These are phyloP conservation scores for Spheniscus humboldti DNA, from an alignment of 2,797 vertebrate species.

Conservation along the genomic window DNA sequence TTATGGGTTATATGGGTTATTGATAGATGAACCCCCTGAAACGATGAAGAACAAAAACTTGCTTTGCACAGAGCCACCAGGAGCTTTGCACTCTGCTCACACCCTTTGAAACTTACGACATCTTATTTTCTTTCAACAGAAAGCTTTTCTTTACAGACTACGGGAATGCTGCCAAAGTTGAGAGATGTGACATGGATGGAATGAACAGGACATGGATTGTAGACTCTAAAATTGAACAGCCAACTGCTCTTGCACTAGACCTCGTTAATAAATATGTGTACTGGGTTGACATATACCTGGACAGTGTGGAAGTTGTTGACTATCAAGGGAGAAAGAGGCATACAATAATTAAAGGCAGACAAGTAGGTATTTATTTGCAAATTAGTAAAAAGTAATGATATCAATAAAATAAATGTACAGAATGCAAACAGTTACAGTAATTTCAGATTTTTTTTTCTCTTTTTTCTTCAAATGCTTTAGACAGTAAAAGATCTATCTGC, in stretches of 20 bases:
- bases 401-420: background rate
- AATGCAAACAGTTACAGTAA: background rate
- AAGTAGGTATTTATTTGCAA: slow-evolving; percentile 79
- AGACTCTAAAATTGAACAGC: slow-evolving; percentile 88
- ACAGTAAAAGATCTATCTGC: background rate
- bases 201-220: slow-evolving; percentile 90
- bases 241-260: slow-evolving; percentile 89
- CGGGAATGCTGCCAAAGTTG: slow-evolving; percentile 89
- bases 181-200: slow-evolving; percentile 96
- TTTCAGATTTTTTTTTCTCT: background rate
- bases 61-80: slow-evolving; percentile 25
- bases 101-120: slow-evolving; percentile 27
- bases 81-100: background rate
- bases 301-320: slow-evolving; percentile 91
- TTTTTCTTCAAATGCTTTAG: background rate
- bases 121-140: slow-evolving; percentile 79
- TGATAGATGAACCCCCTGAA: slow-evolving; percentile 30
- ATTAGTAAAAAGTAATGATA: background rate
- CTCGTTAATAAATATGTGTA: slow-evolving; percentile 93
- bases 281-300: slow-evolving; percentile 94
- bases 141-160: slow-evolving; percentile 99
- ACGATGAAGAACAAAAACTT: slow-evolving; percentile 10
- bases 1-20: background rate
- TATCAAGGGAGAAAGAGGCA: slow-evolving; percentile 90
- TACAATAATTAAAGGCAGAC: slow-evolving; percentile 84